Evolutionary conservation across 2,888 invertebrate species (phyloP), one percentile per base, ranked within the genome.

Genomic region (Graphium colonna): DNA sequence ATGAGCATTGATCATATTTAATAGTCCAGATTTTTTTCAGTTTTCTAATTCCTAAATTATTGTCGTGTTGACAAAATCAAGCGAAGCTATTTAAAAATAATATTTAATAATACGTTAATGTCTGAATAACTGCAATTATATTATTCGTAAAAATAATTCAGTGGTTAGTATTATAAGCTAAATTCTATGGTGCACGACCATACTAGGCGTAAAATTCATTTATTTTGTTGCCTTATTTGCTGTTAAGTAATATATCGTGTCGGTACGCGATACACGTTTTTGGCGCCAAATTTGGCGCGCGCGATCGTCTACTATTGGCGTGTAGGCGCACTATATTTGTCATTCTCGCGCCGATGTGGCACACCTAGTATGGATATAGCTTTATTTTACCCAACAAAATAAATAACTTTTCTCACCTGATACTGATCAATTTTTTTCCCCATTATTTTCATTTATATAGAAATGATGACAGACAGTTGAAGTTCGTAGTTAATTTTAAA

Each of bases 231-330:
- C 36, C 36, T 36, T 33, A 49, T 44, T 15, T 10, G 43, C 44
- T 10, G 8, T 5, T 13, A 44, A 39, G 44, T 21, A 28, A 53
- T 33, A 39, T 48, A 41, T 45, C 12, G 26, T 50, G 33, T 45
- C 12, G 39, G 39, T 39, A 15, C 49, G 28, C 31, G n/a, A 39
- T 36, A 36, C 36, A 12, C 1, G 49, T 31, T 49, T 42, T 44
- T 36, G 31, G 33, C 8, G 16, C 49, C 54, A 33, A 49, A 54
- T 54, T 44, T 54, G 54, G 49, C 26, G 17, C 41, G 40, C 40
- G 45, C 48, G 40, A 54, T 40, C 18, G 43, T 38, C 42, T 21
- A 33, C 41, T 42, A 33, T 33, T 17, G 3, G 12, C 13, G 51
- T 39, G 51, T 51, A 18, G 51, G 51, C 44, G 51, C 16, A 31